Base-by-base conservation (phyloP, 2,888 invertebrate genomes). In the Aporophyla nigra region DNA sequence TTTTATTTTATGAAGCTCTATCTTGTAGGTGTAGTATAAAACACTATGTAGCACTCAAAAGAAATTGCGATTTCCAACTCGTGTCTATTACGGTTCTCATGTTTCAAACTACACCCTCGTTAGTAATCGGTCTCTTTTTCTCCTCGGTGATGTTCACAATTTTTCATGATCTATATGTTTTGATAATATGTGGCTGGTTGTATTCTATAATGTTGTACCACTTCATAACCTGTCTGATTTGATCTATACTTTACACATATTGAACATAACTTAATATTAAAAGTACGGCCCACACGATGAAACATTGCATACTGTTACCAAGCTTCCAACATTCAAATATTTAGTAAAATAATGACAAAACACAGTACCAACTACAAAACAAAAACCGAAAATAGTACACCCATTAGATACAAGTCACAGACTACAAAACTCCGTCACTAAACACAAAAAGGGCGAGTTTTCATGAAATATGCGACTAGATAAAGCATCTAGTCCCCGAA, bases 391-490 rank as follows among this genome's bases (percentile, higher is more conserved):
- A 51, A 56, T 68, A 65, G 6, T 62, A 66, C 14, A 49, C 27
- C 19, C 71, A 74, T 86, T 71, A 84, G 74, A 85, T 86, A 77
- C 82, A 86, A 88, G 88, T 89, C 88, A 86, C 85, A 81, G 83
- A 74, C 80, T 79, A 82, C 79, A 63, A 82, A 69, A 80, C 65
- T 59, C 76, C 63, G 80, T 85, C 77, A 78, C 82, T 43, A 91
- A 90, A 91, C 90, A 89, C 88, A 80, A 84, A 89, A 90, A 87
- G 73, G 72, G 80, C 68, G 84, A 87, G 87, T 86, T 90, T 86
- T 69, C 85, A 88, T 94, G 92, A 95, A 93, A 94, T 94, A 95
- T 94, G 92, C 88, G 90, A 85, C 87, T 80, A 92, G 93, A 95
- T 94, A 93, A 93, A 92, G 84, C 90, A 90, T 83, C 87, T 86